Evolutionary conservation across 23 tunicate genomes (phyloP).

Genomic region (Ascidia mentula): DNA sequence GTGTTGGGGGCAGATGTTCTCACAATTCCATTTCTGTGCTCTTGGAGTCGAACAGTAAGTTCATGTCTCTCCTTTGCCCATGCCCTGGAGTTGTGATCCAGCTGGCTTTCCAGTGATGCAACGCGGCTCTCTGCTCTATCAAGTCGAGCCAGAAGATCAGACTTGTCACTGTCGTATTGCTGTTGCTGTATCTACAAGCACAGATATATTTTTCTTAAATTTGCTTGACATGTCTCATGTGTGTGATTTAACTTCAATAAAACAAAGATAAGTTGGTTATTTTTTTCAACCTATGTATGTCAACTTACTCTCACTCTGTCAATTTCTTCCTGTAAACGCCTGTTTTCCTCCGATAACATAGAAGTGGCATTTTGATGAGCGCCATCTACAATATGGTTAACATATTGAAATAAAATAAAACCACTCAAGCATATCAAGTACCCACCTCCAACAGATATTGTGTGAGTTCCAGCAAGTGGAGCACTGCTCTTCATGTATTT

Average conservation of each 20-base stretch:
- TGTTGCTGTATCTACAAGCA: constrained; percentile 30
- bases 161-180: constrained; percentile 41
- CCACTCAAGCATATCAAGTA: background rate
- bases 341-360: constrained; percentile 65
- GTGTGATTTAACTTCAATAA: background rate
- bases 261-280: background rate
- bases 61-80: constrained; percentile 93
- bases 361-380: constrained; percentile 36
- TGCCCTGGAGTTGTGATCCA: constrained; percentile 73
- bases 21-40: constrained; percentile 89
- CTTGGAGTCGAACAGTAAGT: constrained; percentile 81
- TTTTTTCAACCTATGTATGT: background rate
- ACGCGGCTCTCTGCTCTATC: constrained; percentile 64
- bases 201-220: background rate
- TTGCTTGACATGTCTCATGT: background rate
- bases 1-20: constrained; percentile 32
- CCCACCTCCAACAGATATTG: background rate
- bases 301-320: constrained; percentile 44
- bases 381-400: background rate
- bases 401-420: background rate
- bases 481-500: constrained; percentile 53
- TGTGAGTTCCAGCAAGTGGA: background rate
- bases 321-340: constrained; percentile 49
- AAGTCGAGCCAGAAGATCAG: constrained; percentile 41
- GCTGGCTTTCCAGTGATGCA: constrained; percentile 67